Percentiles rank a stretch among this genome's conserved stretches.
Evolutionary conservation across 2,888 invertebrate genomes (phyloP).

Genomic region (Agrilus cyanescens): DNA sequence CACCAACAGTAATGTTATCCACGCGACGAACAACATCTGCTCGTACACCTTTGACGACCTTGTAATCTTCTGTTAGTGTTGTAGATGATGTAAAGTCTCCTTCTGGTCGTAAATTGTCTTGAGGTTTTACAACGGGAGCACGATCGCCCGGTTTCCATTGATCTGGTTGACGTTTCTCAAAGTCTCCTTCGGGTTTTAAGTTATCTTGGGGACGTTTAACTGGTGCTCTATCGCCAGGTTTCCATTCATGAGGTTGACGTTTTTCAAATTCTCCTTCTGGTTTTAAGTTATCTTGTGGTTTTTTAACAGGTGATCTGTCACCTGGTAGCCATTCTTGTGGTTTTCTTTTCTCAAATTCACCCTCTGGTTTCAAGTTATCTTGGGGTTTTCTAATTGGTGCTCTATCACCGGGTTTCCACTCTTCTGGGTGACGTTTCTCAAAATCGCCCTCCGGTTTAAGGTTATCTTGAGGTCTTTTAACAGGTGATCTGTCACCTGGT

Average conservation of each 20-base stretch:
- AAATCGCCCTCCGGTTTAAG: conserved; percentile 36
- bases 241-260: conserved; percentile 22
- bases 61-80: conserved; percentile 45
- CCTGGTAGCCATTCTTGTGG: conserved; percentile 31
- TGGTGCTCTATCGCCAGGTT: conserved; percentile 33
- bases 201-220: conserved; percentile 34
- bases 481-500: conserved; percentile 34
- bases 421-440: conserved; percentile 24
- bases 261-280: conserved; percentile 36
- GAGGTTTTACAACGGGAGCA: conserved; percentile 31
- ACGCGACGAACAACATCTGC: conserved; percentile 51
- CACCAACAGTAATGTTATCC: conserved; percentile 54
- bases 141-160: conserved; percentile 31
- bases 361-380: conserved; percentile 35
- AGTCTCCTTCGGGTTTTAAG: conserved; percentile 35
- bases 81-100: conserved; percentile 35
- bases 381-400: conserved; percentile 32
- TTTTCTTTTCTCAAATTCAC: conserved; percentile 30
- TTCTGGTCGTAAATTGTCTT: conserved; percentile 37
- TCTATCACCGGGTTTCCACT: conserved; percentile 31
- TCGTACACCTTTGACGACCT: conserved; percentile 48
- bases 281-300: conserved; percentile 38
- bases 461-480: conserved; percentile 36
- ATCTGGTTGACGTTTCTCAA: conserved; percentile 26
- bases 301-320: conserved; percentile 33